A percentile compares a stretch with the other conserved stretches of the same genome.
Conservation (phyloP, 2,113 vertebrate species). For the Tupaia chinensis region DNA sequence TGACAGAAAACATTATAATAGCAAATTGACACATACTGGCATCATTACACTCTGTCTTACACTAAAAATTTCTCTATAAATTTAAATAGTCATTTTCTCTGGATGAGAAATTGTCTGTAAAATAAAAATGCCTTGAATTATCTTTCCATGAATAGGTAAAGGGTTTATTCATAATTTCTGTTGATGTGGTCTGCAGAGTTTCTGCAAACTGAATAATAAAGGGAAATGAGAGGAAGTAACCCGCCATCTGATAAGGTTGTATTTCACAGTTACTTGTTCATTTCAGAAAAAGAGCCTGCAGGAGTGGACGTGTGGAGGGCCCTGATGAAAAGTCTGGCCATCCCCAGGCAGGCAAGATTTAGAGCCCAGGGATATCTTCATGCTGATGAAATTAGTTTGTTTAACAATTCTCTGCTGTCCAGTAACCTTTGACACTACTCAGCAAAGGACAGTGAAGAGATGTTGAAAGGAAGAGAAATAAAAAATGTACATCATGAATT, state of each 20-base stretch:
- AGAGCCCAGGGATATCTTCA: neutral
- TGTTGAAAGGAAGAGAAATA: neutral
- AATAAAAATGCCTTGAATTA: constrained; percentile 25
- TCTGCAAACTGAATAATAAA: constrained; percentile 15
- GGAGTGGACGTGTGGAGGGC: neutral
- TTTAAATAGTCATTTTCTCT: constrained; percentile 53
- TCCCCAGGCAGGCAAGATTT: neutral
- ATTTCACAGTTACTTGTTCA: neutral
- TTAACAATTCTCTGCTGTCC: neutral
- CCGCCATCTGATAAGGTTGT: neutral
- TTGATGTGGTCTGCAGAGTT: neutral
- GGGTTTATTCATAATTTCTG: constrained; percentile 38
- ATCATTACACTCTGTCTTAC: neutral
- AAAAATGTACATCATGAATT: neutral
- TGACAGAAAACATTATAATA: neutral
- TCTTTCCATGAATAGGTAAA: neutral
- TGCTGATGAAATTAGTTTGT: neutral
- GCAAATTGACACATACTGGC: neutral
- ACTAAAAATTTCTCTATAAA: neutral
- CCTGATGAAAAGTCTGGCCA: neutral
- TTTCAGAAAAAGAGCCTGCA: neutral
- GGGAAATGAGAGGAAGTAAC: neutral
- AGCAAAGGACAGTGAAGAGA: neutral
- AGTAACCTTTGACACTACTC: neutral
- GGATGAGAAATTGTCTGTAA: neutral